These are phyloP conservation scores for Cataglyphis altisquamis DNA, from an alignment of 2,888 invertebrate genomes.

Conservation along the genomic window DNA sequence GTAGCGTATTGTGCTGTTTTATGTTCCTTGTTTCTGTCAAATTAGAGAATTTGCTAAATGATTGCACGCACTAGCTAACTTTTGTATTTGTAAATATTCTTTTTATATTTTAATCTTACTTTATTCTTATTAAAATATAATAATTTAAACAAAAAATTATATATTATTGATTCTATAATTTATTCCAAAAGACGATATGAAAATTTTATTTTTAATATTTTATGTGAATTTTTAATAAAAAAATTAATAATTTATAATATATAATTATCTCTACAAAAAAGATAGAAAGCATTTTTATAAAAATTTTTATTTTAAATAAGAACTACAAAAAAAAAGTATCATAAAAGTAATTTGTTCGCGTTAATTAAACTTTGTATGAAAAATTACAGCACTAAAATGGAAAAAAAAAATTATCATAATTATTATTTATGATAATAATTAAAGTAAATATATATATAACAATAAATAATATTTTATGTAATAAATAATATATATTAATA, in stretches of 20 bases:
- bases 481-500: not conserved
- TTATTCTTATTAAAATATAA: not conserved
- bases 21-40: slow-evolving; percentile 16
- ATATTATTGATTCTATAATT: not conserved
- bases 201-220: not conserved
- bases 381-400: not conserved
- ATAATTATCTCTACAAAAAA: not conserved
- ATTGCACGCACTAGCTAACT: not conserved
- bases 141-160: not conserved
- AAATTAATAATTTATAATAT: not conserved
- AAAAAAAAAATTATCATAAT: not conserved
- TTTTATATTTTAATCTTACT: not conserved
- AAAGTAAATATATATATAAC: not conserved
- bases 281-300: not conserved
- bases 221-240: not conserved
- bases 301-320: not conserved
- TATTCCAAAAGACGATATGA: not conserved
- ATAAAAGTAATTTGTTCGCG: not conserved
- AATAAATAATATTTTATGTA: not conserved
- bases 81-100: slow-evolving; percentile 9
- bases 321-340: not conserved
- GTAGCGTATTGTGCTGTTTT: slow-evolving; percentile 18
- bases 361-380: not conserved
- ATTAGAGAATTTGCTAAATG: not conserved
- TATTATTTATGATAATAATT: not conserved